Evolutionary conservation across 1,140 invertebrate genomes (phyloP), one percentile per base, ranked within the genome.

Genomic region (Diachasma alloeum): DNA sequence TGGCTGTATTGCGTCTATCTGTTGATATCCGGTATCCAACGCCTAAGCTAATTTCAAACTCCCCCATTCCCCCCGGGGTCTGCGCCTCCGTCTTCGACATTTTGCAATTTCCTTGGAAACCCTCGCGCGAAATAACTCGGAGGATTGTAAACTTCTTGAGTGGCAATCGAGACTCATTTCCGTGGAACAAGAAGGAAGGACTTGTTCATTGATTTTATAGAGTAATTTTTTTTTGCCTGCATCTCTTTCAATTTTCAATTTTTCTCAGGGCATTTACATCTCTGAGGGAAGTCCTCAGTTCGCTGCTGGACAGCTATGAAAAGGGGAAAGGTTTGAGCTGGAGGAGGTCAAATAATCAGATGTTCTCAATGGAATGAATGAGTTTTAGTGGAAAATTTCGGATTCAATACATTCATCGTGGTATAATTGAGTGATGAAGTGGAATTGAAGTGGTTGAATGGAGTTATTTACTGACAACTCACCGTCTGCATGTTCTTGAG

Each of bases 401-500:
- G 31, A 6, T 31, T 31, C 31, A 31, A 31, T 31, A 31, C 6
- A 31, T 31, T 31, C 31, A 31, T 31, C 31, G 31, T 31, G 31
- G 6, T 6, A 31, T 31, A 31, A 31, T 31, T 31, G 31, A 31
- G 31, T 31, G 31, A 31, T 6, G 6, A 31, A 31, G 2, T 31
- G 31, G 31, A 3, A 31, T 31, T 31, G 2, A 31, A 31, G 31
- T 31, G 31, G 31, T 31, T 31, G 31, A 31, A 31, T 31, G 31
- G 31, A 31, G 31, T 31, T 31, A 31, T 31, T 31, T 31, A 31
- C 31, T 31, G 31, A 2, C 31, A 66, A 89, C 92, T 91, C 89
- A 98, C 95, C 91, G 94, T 93, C 81, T 94, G 92, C 89, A 98
- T 93, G 82, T 93, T 95, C 80, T 93, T 93, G 11, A 97, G 92